Evolutionary conservation across 2,113 vertebrate species (phyloP).

Genomic region (Mus pahari): DNA sequence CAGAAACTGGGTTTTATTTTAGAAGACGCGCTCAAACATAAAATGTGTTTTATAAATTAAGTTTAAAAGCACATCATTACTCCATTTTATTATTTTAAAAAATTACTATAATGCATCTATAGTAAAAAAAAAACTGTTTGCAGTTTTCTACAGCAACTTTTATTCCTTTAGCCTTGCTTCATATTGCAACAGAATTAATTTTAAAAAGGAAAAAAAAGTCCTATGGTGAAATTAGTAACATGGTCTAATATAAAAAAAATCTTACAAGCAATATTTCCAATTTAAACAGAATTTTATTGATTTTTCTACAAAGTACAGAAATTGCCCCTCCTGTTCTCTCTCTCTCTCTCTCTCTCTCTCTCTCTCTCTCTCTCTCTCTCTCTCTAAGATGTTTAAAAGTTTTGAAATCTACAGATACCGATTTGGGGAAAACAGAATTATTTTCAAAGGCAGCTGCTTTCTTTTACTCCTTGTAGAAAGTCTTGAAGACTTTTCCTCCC

Average conservation of each 20-base stretch:
- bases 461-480: conserved; percentile 56
- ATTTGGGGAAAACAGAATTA: conserved; percentile 61
- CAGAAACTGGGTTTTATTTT: conserved; percentile 67
- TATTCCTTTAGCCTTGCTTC: conserved; percentile 59
- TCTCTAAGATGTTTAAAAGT: conserved; percentile 54
- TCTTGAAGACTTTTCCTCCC: conserved; percentile 9
- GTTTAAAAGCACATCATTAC: conserved; percentile 55
- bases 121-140: conserved; percentile 47
- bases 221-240: conserved; percentile 63
- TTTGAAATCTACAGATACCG: conserved; percentile 65
- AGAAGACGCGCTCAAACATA: conserved; percentile 57
- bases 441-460: conserved; percentile 45
- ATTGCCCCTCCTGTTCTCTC: not conserved
- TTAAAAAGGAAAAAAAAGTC: conserved; percentile 64
- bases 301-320: conserved; percentile 61
- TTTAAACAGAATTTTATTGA: conserved; percentile 66
- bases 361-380: conserved; percentile 11
- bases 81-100: conserved; percentile 69
- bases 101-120: conserved; percentile 41
- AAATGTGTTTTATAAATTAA: conserved; percentile 65
- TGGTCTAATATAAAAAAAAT: conserved; percentile 67
- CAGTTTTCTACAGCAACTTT: conserved; percentile 48
- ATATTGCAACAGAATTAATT: conserved; percentile 64
- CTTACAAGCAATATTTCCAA: conserved; percentile 59
- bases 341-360: conserved; percentile 24